phyloP scores from a whole-genome alignment of 2,888 invertebrate genomes.

The Pomacea canaliculata region DNA sequence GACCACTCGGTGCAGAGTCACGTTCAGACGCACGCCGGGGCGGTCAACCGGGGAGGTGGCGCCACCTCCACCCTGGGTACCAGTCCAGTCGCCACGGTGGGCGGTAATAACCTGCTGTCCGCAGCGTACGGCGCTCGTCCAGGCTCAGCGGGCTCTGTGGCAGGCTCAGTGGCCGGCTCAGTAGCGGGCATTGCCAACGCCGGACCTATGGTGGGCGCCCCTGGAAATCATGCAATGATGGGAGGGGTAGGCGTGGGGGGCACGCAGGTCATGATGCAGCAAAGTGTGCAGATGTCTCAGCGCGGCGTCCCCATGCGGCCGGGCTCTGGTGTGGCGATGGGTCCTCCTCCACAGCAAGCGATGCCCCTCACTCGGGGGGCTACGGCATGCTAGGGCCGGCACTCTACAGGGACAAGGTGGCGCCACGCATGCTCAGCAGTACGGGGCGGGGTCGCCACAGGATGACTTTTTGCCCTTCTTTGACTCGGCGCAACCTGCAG shows the following conservation, averaged over 20 bases:
- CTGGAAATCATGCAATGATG: conserved; percentile 2
- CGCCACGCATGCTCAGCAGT: conserved; percentile 36
- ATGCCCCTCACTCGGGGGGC: conserved; percentile 18
- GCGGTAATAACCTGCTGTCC: conserved; percentile 9
- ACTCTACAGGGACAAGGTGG: conserved; percentile 56
- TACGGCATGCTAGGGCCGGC: conserved; percentile 29
- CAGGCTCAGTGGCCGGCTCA: conserved; percentile 1
- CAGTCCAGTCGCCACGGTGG: neutral
- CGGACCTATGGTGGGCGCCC: neutral
- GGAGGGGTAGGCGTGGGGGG: conserved; percentile 41
- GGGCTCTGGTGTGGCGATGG: conserved; percentile 1
- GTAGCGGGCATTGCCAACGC: neutral
- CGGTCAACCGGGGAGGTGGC: conserved; percentile 23
- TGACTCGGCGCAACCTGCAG: conserved; percentile 76
- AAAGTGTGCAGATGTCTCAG: conserved; percentile 71
- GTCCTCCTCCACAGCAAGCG: conserved; percentile 9
- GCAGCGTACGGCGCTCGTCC: conserved; percentile 16
- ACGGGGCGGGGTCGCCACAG: conserved; percentile 35
- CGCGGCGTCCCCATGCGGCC: conserved; percentile 22
- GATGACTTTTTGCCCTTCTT: conserved; percentile 85
- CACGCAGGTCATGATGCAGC: conserved; percentile 60
- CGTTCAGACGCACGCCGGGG: conserved; percentile 36
- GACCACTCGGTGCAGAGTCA: conserved; percentile 24
- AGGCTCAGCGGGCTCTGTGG: conserved; percentile 14
- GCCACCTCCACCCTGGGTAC: neutral